Percentiles rank a stretch among this genome's conserved stretches.
Conservation (phyloP, 2,113 vertebrate genomes). For the Aptenodytes patagonicus region DNA sequence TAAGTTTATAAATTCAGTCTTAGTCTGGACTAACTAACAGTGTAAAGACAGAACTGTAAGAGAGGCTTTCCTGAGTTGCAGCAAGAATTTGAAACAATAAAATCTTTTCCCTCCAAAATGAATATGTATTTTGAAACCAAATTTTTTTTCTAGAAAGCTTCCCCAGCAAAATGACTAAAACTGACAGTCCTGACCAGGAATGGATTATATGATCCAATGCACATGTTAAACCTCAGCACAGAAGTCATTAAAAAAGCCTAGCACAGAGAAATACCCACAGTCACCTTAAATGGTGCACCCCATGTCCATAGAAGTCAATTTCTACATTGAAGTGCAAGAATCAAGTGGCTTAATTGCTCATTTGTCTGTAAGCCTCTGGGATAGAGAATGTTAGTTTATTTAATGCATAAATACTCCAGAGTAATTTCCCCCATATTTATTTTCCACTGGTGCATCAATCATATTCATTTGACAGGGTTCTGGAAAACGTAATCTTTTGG, state of each 20-base stretch:
- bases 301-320: neutral
- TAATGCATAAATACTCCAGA: constrained; percentile 8
- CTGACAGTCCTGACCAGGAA: neutral
- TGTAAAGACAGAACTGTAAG: neutral
- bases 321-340: neutral
- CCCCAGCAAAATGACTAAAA: neutral
- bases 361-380: neutral
- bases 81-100: neutral
- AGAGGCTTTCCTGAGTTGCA: neutral
- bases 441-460: constrained; percentile 21
- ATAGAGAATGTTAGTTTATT: neutral
- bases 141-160: neutral
- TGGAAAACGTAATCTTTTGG: neutral
- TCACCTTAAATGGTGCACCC: neutral
- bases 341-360: neutral
- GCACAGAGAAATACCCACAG: neutral
- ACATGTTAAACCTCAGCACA: neutral
- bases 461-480: neutral
- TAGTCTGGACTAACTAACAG: neutral
- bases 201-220: neutral
- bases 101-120: neutral
- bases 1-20: neutral
- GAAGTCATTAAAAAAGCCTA: neutral
- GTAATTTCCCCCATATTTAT: constrained; percentile 9
- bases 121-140: neutral